Evolutionary conservation across 92 coral and sea anemone species (phyloP).

Genomic region (Phenganax stokvisi): DNA sequence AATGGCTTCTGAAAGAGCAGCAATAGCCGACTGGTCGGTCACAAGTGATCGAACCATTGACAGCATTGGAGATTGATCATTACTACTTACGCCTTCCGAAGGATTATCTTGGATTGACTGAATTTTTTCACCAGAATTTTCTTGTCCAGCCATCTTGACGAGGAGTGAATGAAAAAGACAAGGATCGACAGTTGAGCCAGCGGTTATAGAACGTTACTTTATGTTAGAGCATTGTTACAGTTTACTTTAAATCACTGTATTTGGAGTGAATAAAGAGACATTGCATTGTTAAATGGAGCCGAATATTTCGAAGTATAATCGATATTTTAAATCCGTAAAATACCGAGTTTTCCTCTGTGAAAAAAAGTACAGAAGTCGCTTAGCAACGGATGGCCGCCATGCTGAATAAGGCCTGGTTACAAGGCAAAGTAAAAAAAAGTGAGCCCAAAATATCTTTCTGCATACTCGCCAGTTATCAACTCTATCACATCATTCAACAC

Average conservation of each 20-base stretch:
- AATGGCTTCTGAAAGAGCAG: slow-evolving; percentile 39
- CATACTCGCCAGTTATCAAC: too few species aligned
- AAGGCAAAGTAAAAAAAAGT: too few species aligned
- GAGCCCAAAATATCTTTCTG: too few species aligned
- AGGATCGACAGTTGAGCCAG: slow-evolving; percentile 43
- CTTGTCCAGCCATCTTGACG: slow-evolving; percentile 38
- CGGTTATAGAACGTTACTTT: slow-evolving; percentile 1
- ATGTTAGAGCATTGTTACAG: background rate
- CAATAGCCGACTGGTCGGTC: slow-evolving; percentile 45
- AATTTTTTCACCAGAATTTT: slow-evolving; percentile 15
- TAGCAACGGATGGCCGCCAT: too few species aligned
- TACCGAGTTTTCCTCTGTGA: too few species aligned
- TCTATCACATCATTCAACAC: too few species aligned
- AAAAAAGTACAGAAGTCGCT: too few species aligned
- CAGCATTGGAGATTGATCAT: slow-evolving; percentile 23
- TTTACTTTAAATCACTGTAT: slow-evolving; percentile 20
- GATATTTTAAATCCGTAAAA: too few species aligned
- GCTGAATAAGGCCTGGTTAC: too few species aligned
- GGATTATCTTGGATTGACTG: slow-evolving; percentile 40
- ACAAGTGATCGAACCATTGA: slow-evolving; percentile 46
- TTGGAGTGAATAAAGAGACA: slow-evolving; percentile 38
- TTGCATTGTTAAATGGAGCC: slow-evolving; percentile 38
- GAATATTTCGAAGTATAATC: slow-evolving; percentile 34
- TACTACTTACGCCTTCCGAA: slow-evolving; percentile 46
- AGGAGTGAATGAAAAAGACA: slow-evolving; percentile 52